Percentiles rank a stretch among this genome's conserved stretches.
phyloP scores from a whole-genome alignment of 2,113 vertebrate genomes.

The Naja naja region DNA sequence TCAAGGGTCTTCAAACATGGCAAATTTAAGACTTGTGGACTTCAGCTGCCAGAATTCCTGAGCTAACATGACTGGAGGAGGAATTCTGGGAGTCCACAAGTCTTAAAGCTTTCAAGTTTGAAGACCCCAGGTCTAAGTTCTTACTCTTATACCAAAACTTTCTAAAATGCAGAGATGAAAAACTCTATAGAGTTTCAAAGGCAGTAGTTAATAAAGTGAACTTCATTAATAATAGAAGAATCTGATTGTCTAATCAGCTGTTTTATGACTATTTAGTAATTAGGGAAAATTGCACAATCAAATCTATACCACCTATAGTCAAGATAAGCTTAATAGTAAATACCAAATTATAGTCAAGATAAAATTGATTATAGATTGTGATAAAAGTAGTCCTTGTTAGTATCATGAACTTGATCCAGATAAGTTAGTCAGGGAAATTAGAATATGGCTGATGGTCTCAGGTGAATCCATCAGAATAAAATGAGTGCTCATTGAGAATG shows the following conservation, averaged over 20 bases:
- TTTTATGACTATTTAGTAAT: background rate
- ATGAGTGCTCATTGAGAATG: background rate
- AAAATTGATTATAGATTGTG: background rate
- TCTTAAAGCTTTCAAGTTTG: too few species aligned
- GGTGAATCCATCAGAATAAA: background rate
- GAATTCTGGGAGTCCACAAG: too few species aligned
- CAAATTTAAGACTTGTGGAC: too few species aligned
- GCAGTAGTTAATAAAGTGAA: too few species aligned
- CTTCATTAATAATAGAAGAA: background rate
- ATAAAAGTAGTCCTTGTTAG: background rate
- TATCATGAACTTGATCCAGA: background rate
- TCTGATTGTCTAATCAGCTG: background rate
- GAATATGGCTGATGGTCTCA: background rate
- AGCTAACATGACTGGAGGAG: too few species aligned
- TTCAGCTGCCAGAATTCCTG: too few species aligned
- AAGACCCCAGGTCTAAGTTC: too few species aligned
- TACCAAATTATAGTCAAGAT: background rate
- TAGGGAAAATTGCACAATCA: background rate
- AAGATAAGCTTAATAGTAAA: background rate
- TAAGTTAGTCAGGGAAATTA: background rate
- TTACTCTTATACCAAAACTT: too few species aligned
- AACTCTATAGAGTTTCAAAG: too few species aligned
- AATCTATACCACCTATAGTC: too few species aligned
- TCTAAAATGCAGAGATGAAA: too few species aligned
- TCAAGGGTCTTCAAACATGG: too few species aligned